Evolutionary conservation across 2,113 vertebrate species (phyloP), one percentile per base, ranked within the genome.

Genomic region (Xenopus borealis): DNA sequence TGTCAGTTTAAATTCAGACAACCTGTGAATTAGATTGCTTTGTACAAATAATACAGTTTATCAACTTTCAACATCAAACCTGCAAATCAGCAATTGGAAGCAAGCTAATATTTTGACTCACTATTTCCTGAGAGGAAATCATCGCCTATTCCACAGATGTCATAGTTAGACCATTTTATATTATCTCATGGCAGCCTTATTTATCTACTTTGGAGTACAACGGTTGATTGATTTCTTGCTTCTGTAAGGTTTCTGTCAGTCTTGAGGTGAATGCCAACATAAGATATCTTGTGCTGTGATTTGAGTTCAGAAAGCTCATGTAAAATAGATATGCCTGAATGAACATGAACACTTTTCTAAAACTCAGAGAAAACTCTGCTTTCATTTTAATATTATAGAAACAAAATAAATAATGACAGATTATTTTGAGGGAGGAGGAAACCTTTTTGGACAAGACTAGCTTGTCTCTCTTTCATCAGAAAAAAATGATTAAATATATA

Each of bases 171-270:
- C 94, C 92, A 91, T 91, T 87, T 84, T 86, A 92, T 91, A 92
- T 92, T 88, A 93, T 93, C 94, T 92, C 90, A 92, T 84, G 86
- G 88, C 89, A 92, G 90, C 88, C 23, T 91, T 92, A 92, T 96
- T 96, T 97, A 96, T 97, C 97, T 96, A 95, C 94, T 94, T 94
- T 91, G 91, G 94, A 95, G 96, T 96, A 95, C 94, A 96, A 96
- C 93, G 95, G 89, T 95, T 93, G 92, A 94, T 85, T 94, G 94
- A 95, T 83, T 93, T 92, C 95, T 94, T 91, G 92, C 90, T 93
- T 94, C 91, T 93, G 86, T 81, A 87, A 94, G 88, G 95, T 94
- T 95, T 94, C 94, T 93, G 95, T 96, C 93, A 91, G 89, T 83
- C 78, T 81, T 86, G 82, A 85, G 81, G 86, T 81, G 84, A 92